These are phyloP conservation scores for Catocala sponsa DNA, from an alignment of 2,888 invertebrate species.

Conservation along the genomic window DNA sequence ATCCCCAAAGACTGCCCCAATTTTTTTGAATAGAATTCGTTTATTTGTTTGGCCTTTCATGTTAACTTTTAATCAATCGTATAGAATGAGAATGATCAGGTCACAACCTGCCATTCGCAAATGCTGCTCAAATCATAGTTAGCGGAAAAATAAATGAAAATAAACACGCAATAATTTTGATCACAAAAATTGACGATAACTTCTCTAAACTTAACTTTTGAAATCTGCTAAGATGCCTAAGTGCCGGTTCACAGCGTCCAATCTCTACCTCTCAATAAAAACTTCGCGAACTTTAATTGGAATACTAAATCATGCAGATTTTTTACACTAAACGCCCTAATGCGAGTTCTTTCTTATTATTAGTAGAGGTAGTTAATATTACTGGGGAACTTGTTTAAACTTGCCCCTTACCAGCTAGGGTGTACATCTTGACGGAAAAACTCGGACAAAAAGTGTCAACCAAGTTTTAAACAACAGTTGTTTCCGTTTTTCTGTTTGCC, in stretches of 20 bases:
- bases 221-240: background rate
- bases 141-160: no score
- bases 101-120: no score
- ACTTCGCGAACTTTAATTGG: conserved; percentile 48
- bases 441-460: conserved; percentile 19
- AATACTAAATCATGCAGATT: conserved; percentile 47
- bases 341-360: conserved; percentile 52
- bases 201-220: background rate
- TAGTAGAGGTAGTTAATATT: conserved; percentile 46
- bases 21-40: no score
- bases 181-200: conserved; percentile 1
- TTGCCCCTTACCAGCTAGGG: conserved; percentile 27
- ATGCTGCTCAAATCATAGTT: no score
- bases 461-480: conserved; percentile 25
- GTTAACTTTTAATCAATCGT: no score
- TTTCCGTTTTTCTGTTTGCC: conserved; percentile 19
- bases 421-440: conserved; percentile 22
- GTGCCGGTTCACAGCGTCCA: conserved; percentile 15
- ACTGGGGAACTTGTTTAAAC: conserved; percentile 51
- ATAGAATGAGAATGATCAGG: no score
- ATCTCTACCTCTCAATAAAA: conserved; percentile 44
- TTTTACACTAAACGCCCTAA: conserved; percentile 48
- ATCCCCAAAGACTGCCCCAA: no score
- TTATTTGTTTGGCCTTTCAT: no score
- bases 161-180: no score